These are phyloP conservation scores for Anolis sagrei DNA, from an alignment of 2,113 vertebrate species.

Conservation along the genomic window DNA sequence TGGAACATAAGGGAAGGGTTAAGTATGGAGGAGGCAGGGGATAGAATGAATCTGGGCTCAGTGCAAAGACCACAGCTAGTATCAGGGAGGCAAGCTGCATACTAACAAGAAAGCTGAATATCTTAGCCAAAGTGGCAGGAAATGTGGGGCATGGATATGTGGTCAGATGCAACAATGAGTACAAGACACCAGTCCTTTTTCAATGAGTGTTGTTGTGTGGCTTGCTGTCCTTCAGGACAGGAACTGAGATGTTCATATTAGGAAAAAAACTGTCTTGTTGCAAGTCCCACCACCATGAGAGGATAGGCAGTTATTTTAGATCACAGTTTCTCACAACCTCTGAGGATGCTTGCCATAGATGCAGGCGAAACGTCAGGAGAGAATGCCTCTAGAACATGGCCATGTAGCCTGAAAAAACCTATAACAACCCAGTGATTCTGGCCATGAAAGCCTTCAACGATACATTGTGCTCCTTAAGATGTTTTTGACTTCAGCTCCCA, in stretches of 20 bases:
- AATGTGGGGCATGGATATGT: background rate
- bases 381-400: too few species aligned
- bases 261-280: background rate
- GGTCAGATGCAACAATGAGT: background rate
- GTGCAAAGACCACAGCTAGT: background rate
- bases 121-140: constrained; percentile 22
- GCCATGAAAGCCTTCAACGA: too few species aligned
- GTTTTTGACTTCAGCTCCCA: background rate
- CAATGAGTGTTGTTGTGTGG: background rate
- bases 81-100: constrained; percentile 8
- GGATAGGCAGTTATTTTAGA: background rate
- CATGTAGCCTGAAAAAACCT: too few species aligned
- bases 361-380: too few species aligned
- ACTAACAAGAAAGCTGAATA: constrained; percentile 1
- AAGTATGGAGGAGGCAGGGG: background rate
- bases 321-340: background rate
- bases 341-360: too few species aligned
- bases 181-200: background rate
- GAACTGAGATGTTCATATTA: background rate
- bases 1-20: constrained; percentile 54
- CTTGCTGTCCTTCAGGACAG: background rate
- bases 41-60: constrained; percentile 4
- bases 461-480: too few species aligned
- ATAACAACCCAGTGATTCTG: too few species aligned
- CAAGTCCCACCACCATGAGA: background rate